Conservation (phyloP, 2,888 invertebrate species). For the Chrysina gloriosa region DNA sequence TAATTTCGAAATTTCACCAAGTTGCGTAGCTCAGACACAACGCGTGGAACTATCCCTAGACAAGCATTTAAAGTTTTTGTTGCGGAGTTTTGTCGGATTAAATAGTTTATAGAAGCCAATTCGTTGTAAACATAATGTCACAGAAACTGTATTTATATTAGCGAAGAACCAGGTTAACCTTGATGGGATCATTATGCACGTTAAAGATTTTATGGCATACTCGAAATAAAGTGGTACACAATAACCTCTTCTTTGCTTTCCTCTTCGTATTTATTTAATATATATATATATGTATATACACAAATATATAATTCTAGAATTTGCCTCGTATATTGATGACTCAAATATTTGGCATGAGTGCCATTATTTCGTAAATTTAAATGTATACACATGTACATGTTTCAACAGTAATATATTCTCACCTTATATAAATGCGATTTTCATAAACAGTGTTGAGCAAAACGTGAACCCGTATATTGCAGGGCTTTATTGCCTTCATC, state of each 20-base stretch:
- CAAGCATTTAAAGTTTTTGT: not conserved
- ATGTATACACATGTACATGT: too few species aligned
- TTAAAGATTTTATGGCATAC: not conserved
- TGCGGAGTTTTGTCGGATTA: not conserved
- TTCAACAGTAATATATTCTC: too few species aligned
- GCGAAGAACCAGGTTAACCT: not conserved
- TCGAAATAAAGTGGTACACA: not conserved
- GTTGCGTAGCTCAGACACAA: not conserved
- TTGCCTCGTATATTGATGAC: too few species aligned
- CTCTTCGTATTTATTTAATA: too few species aligned
- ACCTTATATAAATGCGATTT: too few species aligned
- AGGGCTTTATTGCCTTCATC: too few species aligned
- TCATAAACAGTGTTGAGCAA: too few species aligned
- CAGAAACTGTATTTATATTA: slow-evolving; percentile 7
- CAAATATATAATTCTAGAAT: too few species aligned
- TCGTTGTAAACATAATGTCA: not conserved
- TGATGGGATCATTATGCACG: not conserved
- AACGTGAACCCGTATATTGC: too few species aligned
- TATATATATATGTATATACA: too few species aligned
- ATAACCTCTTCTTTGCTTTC: not conserved
- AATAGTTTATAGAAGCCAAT: not conserved
- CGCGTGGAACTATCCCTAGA: not conserved
- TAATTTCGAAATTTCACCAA: slow-evolving; percentile 21
- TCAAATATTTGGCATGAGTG: too few species aligned
- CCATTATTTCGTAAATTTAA: too few species aligned